phyloP scores from a whole-genome alignment of 2,888 invertebrate species.

The Microctonus aethiopoides region DNA sequence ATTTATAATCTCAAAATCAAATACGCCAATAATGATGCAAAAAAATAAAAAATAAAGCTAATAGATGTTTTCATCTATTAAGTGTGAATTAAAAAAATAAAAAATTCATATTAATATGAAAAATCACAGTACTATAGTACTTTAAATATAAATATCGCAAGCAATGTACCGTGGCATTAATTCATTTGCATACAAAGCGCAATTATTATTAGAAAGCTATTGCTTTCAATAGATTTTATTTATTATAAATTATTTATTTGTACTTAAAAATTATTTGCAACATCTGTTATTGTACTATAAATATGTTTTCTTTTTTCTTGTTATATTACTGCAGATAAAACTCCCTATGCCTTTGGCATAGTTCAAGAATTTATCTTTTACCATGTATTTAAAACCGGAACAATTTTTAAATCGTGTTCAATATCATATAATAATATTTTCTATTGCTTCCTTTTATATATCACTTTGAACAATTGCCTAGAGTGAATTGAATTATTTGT shows the following conservation, averaged over 20 bases:
- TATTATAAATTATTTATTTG: slow-evolving; percentile 34
- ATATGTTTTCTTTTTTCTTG: slow-evolving; percentile 9
- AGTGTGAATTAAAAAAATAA: not conserved
- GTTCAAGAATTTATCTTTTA: slow-evolving; percentile 4
- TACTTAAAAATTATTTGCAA: slow-evolving; percentile 35
- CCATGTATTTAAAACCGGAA: not conserved
- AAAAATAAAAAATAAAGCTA: no score
- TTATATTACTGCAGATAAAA: slow-evolving; percentile 6
- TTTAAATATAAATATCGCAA: slow-evolving; percentile 29
- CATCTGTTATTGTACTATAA: slow-evolving; percentile 14
- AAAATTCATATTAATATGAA: slow-evolving; percentile 18
- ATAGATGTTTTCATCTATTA: not conserved
- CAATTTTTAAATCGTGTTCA: slow-evolving; percentile 5
- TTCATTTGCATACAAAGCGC: slow-evolving; percentile 34
- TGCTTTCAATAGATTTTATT: slow-evolving; percentile 27
- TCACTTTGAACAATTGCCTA: slow-evolving; percentile 25
- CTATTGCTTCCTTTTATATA: slow-evolving; percentile 17
- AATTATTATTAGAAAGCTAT: slow-evolving; percentile 25
- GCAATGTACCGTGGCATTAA: slow-evolving; percentile 33
- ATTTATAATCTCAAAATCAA: slow-evolving; percentile 31
- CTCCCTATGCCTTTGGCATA: slow-evolving; percentile 39
- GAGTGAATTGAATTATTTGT: slow-evolving; percentile 25
- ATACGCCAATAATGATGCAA: slow-evolving; percentile 31
- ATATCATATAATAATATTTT: not conserved
- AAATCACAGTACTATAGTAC: slow-evolving; percentile 30